Percentiles rank a stretch among this genome's conserved stretches.
Conservation (phyloP, 2,888 invertebrate species). For the Hemaris fuciformis region DNA sequence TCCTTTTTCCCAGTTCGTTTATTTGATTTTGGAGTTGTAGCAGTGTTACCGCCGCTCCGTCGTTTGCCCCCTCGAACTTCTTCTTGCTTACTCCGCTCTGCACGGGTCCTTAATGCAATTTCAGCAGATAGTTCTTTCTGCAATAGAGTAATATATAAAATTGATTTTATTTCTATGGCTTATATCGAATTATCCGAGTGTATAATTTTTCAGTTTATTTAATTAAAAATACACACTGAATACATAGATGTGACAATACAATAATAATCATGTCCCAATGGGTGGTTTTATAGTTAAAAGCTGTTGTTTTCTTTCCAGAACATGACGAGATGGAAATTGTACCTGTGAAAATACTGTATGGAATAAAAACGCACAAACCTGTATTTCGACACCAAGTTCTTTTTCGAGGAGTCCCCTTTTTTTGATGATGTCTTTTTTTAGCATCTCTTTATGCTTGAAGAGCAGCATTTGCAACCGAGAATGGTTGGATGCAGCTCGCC, state of each 20-base stretch:
- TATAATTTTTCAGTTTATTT: too few species aligned
- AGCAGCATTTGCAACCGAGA: slow-evolving; percentile 87
- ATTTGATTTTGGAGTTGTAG: slow-evolving; percentile 46
- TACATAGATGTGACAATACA: too few species aligned
- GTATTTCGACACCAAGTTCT: slow-evolving; percentile 94
- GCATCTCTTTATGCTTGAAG: slow-evolving; percentile 93
- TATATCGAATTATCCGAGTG: too few species aligned
- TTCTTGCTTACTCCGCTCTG: slow-evolving; percentile 86
- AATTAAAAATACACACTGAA: too few species aligned
- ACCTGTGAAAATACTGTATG: too few species aligned
- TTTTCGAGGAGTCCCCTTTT: slow-evolving; percentile 94
- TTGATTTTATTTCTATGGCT: too few species aligned
- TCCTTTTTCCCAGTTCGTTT: slow-evolving; percentile 83
- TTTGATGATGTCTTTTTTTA: slow-evolving; percentile 96
- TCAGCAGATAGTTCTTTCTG: slow-evolving; percentile 89
- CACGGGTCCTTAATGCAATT: slow-evolving; percentile 85
- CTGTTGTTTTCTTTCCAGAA: too few species aligned
- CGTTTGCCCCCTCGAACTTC: slow-evolving; percentile 77
- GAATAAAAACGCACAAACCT: too few species aligned
- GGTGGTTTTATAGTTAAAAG: too few species aligned
- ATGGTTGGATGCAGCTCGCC: slow-evolving; percentile 78
- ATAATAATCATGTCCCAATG: too few species aligned
- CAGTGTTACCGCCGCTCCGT: slow-evolving; percentile 28
- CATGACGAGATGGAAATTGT: not conserved
- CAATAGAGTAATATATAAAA: too few species aligned